Evolutionary conservation across 2,113 vertebrate species (phyloP), one percentile per base, ranked within the genome.

Genomic region (Pholis gunnellus): DNA sequence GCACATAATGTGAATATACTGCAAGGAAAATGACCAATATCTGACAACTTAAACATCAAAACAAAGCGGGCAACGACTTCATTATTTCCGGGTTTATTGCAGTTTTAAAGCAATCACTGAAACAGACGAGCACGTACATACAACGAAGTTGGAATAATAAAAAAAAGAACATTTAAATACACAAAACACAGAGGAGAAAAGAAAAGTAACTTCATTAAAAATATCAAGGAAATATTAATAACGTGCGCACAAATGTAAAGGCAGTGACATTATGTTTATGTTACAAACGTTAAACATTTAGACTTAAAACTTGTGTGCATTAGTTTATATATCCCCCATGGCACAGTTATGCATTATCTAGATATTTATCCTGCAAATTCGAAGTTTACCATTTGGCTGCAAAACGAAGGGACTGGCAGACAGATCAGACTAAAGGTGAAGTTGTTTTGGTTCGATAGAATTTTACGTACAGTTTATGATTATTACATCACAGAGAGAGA

Each of bases 21-120:
- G 44, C 44, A 13, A 46, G 44, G 15, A 46, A 52, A 52, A 7
- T 52, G 18, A 20, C 20, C 31, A 31, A 25, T 27, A 50, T 57
- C 54, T 57, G 54, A 13, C 54, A 20, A 27, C 25, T 4, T 57
- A 57, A 25, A 57, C 54, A 27, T 27, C 56, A 59, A 59, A 27
- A 15, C 31, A n/a, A 59, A 34, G 6, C 9, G 15, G 9, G 31
- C 22, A 46, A 46, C 3, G 1, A 0, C 10, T 18, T 61, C 4
- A 38, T 73, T 48, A 68, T 71, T 79, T 73, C 15, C 66, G 66
- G 67, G 34, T 93, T 93, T 91, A 93, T 92, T 88, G 80, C 52
- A 80, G 72, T 60, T 80, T n/a, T 76, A 70, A 90, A 90, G 83
- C 69, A 54, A 78, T 56, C 27, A 13, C 29, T 54, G 46, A 83